These are phyloP conservation scores for Harpalus rufipes DNA, from an alignment of 2,888 invertebrate genomes.

Conservation along the genomic window DNA sequence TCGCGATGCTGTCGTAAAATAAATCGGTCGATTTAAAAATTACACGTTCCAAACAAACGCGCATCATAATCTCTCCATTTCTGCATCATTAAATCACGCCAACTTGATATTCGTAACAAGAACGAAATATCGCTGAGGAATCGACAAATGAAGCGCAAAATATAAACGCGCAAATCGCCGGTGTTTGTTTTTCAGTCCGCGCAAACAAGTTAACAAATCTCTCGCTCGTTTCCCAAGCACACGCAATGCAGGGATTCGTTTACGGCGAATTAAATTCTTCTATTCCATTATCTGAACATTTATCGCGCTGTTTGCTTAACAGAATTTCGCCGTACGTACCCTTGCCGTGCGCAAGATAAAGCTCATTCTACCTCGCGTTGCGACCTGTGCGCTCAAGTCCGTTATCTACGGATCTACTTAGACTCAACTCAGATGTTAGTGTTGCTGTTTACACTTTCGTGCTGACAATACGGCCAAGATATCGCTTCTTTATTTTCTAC, in stretches of 20 bases:
- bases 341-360: slow-evolving; percentile 31
- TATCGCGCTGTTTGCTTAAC: slow-evolving; percentile 60
- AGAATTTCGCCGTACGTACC: slow-evolving; percentile 43
- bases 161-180: slow-evolving; percentile 60
- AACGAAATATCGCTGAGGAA: slow-evolving; percentile 49
- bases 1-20: slow-evolving; percentile 40
- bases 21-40: slow-evolving; percentile 64
- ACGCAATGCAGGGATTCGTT: slow-evolving; percentile 53
- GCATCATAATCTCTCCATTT: slow-evolving; percentile 59
- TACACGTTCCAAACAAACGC: slow-evolving; percentile 44
- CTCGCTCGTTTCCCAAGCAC: slow-evolving; percentile 24
- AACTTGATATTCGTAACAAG: slow-evolving; percentile 49
- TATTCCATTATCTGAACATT: slow-evolving; percentile 62
- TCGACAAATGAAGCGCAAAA: slow-evolving; percentile 62
- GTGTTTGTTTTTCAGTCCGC: slow-evolving; percentile 56
- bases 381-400: slow-evolving; percentile 1
- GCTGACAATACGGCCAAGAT: neutral
- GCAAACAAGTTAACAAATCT: slow-evolving; percentile 62
- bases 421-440: slow-evolving; percentile 9
- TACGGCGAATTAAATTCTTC: slow-evolving; percentile 62
- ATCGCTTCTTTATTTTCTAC: slow-evolving; percentile 2
- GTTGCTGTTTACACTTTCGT: slow-evolving; percentile 26
- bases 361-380: slow-evolving; percentile 13
- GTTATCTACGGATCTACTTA: slow-evolving; percentile 31
- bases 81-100: slow-evolving; percentile 59